Conservation (phyloP, 2,797 vertebrate genomes). For the Onychomys torridus region DNA sequence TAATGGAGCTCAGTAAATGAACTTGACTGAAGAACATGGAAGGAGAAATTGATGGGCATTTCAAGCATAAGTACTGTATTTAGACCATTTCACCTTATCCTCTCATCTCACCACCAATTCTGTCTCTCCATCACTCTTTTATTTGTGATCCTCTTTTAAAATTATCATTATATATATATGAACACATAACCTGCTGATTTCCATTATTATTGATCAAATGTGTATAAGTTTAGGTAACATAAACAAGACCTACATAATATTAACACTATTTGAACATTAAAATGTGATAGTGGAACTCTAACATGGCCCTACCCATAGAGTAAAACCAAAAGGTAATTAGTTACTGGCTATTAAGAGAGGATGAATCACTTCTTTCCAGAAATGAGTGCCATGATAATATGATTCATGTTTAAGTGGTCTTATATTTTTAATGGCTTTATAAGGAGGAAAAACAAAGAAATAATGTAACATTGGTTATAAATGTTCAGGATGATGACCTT, state of each 20-base stretch:
- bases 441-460: accelerated
- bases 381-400: neutral
- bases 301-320: neutral
- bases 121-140: neutral
- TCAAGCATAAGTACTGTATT: neutral
- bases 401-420: neutral
- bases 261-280: neutral
- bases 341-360: no score
- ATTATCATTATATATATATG: neutral
- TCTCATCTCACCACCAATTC: neutral
- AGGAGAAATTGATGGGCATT: neutral
- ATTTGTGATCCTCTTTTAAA: neutral
- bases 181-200: neutral
- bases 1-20: neutral
- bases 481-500: accelerated
- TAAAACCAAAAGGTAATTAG: neutral
- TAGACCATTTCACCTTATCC: neutral
- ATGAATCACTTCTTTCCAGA: neutral
- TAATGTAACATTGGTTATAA: neutral
- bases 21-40: neutral
- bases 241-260: neutral
- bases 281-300: neutral
- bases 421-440: neutral
- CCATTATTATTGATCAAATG: no score
- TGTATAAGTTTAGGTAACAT: no score